These are phyloP conservation scores for Acheta domesticus DNA, from an alignment of 2,888 invertebrate genomes.

Conservation along the genomic window DNA sequence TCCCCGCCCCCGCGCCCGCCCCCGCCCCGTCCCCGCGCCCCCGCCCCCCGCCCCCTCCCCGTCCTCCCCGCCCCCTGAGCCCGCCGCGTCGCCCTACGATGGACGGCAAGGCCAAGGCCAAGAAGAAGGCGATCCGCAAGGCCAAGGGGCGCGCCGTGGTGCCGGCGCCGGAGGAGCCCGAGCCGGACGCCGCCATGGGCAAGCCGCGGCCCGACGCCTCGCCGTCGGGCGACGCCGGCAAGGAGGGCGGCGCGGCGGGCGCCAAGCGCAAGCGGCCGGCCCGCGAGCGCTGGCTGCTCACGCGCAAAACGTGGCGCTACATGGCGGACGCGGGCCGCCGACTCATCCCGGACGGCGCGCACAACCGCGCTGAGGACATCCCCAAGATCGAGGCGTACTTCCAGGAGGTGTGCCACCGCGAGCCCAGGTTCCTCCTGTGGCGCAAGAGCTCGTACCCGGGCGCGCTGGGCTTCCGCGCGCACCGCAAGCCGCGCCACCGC, in stretches of 20 bases:
- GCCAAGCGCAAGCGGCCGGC: conserved; percentile 52
- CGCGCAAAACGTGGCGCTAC: conserved; percentile 86
- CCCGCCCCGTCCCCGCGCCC: neutral
- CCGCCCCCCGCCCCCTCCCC: neutral
- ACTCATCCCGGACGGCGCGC: conserved; percentile 76
- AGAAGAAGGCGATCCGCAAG: neutral
- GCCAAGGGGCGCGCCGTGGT: neutral
- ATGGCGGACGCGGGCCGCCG: conserved; percentile 88
- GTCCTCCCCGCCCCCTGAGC: neutral
- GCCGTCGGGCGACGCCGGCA: neutral
- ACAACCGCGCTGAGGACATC: conserved; percentile 70
- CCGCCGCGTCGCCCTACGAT: neutral
- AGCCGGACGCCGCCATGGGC: neutral
- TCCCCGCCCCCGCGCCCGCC: no score
- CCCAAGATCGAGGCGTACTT: conserved; percentile 80
- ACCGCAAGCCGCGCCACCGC: conserved; percentile 50
- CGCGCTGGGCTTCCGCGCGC: conserved; percentile 57
- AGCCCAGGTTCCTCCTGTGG: conserved; percentile 76
- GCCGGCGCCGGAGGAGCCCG: neutral
- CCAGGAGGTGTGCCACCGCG: conserved; percentile 74
- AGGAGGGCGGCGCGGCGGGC: neutral
- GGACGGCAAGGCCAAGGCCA: neutral
- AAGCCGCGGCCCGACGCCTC: neutral
- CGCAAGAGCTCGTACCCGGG: conserved; percentile 79
- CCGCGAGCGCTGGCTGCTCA: conserved; percentile 82